Evolutionary conservation across 1,140 invertebrate species (phyloP).

Genomic region (Proales similis): DNA sequence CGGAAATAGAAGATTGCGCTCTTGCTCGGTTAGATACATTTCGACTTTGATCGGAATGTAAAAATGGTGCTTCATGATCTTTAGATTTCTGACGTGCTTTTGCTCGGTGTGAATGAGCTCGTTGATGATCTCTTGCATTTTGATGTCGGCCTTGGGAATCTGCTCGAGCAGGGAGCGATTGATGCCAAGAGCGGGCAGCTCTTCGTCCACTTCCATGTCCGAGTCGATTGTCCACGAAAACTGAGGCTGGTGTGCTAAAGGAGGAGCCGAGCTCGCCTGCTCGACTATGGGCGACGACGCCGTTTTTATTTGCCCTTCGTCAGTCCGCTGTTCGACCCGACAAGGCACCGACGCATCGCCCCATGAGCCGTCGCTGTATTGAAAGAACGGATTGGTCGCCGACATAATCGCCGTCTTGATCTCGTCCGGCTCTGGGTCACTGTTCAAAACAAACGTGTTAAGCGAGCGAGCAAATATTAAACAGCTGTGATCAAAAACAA

Average conservation of each 20-base stretch:
- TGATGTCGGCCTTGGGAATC: constrained; percentile 11
- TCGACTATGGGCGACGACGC: too few species aligned
- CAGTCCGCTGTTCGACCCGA: too few species aligned
- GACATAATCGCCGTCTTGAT: constrained; percentile 28
- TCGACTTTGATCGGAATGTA: constrained; percentile 10
- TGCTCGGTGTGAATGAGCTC: constrained; percentile 37
- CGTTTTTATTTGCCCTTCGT: too few species aligned
- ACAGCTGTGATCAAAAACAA: not conserved
- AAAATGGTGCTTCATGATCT: constrained; percentile 36
- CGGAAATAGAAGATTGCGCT: constrained; percentile 29
- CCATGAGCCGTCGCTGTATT: not conserved
- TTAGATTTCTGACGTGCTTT: constrained; percentile 35
- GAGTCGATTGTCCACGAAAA: constrained; percentile 16
- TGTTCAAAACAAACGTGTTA: not conserved
- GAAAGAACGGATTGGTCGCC: not conserved
- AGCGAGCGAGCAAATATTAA: not conserved
- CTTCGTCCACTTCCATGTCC: constrained; percentile 35
- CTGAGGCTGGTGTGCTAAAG: not conserved
- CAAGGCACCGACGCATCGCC: too few species aligned
- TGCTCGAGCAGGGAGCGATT: constrained; percentile 1
- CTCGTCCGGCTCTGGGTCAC: constrained; percentile 31
- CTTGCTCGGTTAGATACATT: constrained; percentile 4
- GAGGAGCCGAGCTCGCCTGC: constrained; percentile 10
- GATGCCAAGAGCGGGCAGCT: constrained; percentile 2
- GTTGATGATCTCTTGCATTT: constrained; percentile 35